Percentiles rank a stretch among this genome's conserved stretches.
phyloP scores from a whole-genome alignment of 2,888 invertebrate species.

The Germaria angustata region DNA sequence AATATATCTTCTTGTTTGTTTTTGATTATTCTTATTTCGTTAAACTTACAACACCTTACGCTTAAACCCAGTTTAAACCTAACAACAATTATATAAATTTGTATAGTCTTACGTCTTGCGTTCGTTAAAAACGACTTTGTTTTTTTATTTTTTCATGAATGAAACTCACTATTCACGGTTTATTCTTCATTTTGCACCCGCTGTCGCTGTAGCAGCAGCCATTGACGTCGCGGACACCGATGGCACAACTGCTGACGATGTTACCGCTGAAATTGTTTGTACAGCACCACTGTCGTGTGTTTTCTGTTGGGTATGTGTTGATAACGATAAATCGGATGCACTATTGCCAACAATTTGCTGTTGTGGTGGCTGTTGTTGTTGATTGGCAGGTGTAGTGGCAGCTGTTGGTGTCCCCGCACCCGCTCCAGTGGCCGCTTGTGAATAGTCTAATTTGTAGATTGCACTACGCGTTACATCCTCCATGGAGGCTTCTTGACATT shows the following conservation, averaged over 20 bases:
- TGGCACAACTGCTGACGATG: slow-evolving; percentile 67
- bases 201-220: slow-evolving; percentile 65
- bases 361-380: slow-evolving; percentile 50
- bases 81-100: slow-evolving; percentile 61
- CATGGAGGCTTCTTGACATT: slow-evolving; percentile 94
- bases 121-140: slow-evolving; percentile 58
- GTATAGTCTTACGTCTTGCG: slow-evolving; percentile 65
- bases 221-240: slow-evolving; percentile 68
- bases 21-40: slow-evolving; percentile 35
- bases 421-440: slow-evolving; percentile 70
- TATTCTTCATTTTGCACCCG: slow-evolving; percentile 59
- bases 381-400: slow-evolving; percentile 61
- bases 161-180: slow-evolving; percentile 58
- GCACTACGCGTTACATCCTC: slow-evolving; percentile 92
- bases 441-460: slow-evolving; percentile 85
- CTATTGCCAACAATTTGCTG: slow-evolving; percentile 49
- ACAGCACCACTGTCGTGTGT: slow-evolving; percentile 56
- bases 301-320: slow-evolving; percentile 68
- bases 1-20: slow-evolving; percentile 12
- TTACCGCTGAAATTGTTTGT: slow-evolving; percentile 66
- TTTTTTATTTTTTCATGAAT: slow-evolving; percentile 31
- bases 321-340: slow-evolving; percentile 48
- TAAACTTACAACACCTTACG: slow-evolving; percentile 60
- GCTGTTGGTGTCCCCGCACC: slow-evolving; percentile 67
- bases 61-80: slow-evolving; percentile 65